Conservation (phyloP, 1,140 invertebrate species). For the Hypsibius dujardini region DNA sequence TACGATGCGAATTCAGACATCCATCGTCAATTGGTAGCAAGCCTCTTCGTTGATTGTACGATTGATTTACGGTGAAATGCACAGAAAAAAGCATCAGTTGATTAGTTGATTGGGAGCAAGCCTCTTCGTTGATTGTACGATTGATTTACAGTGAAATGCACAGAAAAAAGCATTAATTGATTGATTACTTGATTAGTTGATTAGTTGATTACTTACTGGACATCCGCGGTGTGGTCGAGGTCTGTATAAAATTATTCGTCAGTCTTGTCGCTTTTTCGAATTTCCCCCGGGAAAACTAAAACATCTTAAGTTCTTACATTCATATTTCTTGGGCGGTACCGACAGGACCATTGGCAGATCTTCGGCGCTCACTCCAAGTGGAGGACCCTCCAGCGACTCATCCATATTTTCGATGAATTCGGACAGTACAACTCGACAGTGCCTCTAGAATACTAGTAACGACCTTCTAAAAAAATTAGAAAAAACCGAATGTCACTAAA, state of each 20-base stretch:
- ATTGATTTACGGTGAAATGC: slow-evolving; percentile 12
- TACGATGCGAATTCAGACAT: slow-evolving; percentile 17
- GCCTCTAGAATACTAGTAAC: too few species aligned
- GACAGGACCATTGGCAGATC: slow-evolving; percentile 3
- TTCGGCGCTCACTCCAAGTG: background rate
- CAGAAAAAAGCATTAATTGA: background rate
- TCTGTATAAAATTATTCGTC: slow-evolving; percentile 30
- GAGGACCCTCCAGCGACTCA: slow-evolving; percentile 7
- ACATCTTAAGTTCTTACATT: background rate
- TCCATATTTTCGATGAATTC: too few species aligned
- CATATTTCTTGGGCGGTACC: slow-evolving; percentile 13
- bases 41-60: background rate
- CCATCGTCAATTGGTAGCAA: too few species aligned
- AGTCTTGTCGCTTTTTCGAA: background rate
- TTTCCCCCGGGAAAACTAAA: background rate
- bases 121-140: too few species aligned
- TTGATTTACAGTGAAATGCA: background rate
- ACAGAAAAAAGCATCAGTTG: slow-evolving; percentile 18
- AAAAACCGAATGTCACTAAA: too few species aligned
- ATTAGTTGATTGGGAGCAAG: background rate
- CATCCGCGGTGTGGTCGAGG: slow-evolving; percentile 89
- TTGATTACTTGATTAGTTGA: background rate
- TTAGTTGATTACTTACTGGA: slow-evolving; percentile 62
- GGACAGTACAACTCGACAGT: too few species aligned
- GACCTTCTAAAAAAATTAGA: too few species aligned